Evolutionary conservation across 2,888 invertebrate genomes (phyloP), one percentile per base, ranked within the genome.

Genomic region (Gibbula magus): DNA sequence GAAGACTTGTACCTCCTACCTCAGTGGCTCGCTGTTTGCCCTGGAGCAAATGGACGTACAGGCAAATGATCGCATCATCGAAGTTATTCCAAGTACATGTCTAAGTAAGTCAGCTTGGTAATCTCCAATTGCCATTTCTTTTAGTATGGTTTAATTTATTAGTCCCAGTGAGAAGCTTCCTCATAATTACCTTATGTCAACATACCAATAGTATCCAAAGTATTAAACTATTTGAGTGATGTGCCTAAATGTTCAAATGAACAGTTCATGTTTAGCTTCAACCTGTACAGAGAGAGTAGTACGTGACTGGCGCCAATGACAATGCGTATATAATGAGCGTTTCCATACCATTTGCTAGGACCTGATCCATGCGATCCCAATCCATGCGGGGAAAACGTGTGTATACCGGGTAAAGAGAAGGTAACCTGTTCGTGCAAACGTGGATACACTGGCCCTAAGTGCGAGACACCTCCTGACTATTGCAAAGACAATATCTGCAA

Each of bases 11-110:
- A 18, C 10, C 39, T 35, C 70, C n/a, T n/a, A 35, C n/a, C 32
- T 18, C 70, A 39, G 2, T 16, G 39, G 20, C 32, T 18, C 70
- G 0, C 3, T 39, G 32, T 70, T 70, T 20, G 18, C 32, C 7
- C 35, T 35, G 35, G 70, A 35, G 20, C 70, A 70, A 20, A 32
- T 70, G 16, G 35, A 70, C 4, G 13, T 39, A 7, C 70, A 39
- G 29, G 3, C 70, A 1, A 20, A 10, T 18, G 70, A 39, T 35
- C 29, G 39, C 29, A 35, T 70, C 20, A 32, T 35, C 8, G 35
- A 70, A 70, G 70, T 70, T 20, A 35, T 70, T 20, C 70, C 70
- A 35, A 70, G 70, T 8, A 39, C 70, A 10, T 70, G 70, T 25
- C 70, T 70, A 13, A 32, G 70, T 70, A n/a, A 70, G 70, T 39